These are phyloP conservation scores for Psilopsiagon aurifrons DNA, from an alignment of 2,113 vertebrate genomes.

Conservation along the genomic window DNA sequence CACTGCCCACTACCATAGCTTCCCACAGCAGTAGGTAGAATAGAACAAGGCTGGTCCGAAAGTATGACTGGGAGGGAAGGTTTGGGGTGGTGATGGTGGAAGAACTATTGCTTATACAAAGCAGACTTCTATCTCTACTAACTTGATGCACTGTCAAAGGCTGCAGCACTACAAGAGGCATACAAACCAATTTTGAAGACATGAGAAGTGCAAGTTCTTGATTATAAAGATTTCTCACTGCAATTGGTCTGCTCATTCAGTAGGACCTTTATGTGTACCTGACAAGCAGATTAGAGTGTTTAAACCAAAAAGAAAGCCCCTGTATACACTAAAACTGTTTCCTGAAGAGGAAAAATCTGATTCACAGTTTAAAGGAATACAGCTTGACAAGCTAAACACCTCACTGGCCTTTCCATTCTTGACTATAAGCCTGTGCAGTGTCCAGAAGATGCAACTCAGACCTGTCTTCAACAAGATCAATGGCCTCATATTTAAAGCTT, in stretches of 20 bases:
- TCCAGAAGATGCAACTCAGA: conserved; percentile 71
- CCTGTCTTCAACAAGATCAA: conserved; percentile 76
- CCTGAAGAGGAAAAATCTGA: not conserved
- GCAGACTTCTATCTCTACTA: not conserved
- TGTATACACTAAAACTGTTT: not conserved
- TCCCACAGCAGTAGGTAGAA: not conserved
- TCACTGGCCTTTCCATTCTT: conserved; percentile 68
- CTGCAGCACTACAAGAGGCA: not conserved
- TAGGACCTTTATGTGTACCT: not conserved
- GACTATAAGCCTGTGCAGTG: conserved; percentile 67
- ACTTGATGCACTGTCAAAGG: not conserved
- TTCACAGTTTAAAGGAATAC: conserved; percentile 16
- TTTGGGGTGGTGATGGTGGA: fast-evolving
- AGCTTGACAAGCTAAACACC: conserved; percentile 58
- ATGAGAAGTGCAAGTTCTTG: not conserved
- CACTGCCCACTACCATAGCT: not conserved
- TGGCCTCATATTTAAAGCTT: conserved; percentile 68
- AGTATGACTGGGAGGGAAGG: not conserved
- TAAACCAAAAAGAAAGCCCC: not conserved
- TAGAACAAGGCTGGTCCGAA: not conserved
- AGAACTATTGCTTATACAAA: not conserved
- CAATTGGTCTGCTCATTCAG: not conserved
- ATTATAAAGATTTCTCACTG: conserved; percentile 2
- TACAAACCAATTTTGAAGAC: conserved; percentile 4
- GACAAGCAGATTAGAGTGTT: conserved; percentile 5